Percentiles rank a stretch among this genome's conserved stretches.
phyloP scores from a whole-genome alignment of 2,888 invertebrate genomes.

The Drosophila seclusa region DNA sequence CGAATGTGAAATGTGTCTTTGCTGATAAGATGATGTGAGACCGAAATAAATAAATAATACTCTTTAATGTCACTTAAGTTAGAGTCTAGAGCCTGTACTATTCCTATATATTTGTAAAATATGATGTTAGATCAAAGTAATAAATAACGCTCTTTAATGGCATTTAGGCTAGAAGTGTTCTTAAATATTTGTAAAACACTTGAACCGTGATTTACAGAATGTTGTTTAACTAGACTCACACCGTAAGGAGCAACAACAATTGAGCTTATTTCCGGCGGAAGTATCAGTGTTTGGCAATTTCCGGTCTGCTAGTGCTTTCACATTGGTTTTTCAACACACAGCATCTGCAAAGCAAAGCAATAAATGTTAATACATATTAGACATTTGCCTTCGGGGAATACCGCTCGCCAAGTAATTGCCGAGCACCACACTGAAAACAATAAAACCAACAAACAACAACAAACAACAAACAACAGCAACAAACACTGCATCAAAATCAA shows the following conservation, averaged over 20 bases:
- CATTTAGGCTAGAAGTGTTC: constrained; percentile 4
- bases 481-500: not conserved
- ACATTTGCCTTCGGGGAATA: constrained; percentile 58
- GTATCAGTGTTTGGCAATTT: constrained; percentile 80
- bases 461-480: not conserved
- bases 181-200: constrained; percentile 22
- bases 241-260: constrained; percentile 55
- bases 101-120: constrained; percentile 15
- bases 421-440: not conserved
- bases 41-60: constrained; percentile 15
- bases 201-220: constrained; percentile 10
- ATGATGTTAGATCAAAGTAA: constrained; percentile 9
- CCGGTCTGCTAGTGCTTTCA: constrained; percentile 57
- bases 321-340: constrained; percentile 43
- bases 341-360: constrained; percentile 58
- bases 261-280: constrained; percentile 79
- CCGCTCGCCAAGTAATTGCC: constrained; percentile 30
- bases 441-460: not conserved
- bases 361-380: constrained; percentile 80
- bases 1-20: constrained; percentile 52
- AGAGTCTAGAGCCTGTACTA: not conserved
- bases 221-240: constrained; percentile 23
- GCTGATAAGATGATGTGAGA: constrained; percentile 33
- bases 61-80: constrained; percentile 24
- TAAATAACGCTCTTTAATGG: constrained; percentile 31